These are phyloP conservation scores for Phataginus tricuspis DNA, from an alignment of 2,797 vertebrate genomes.

Conservation along the genomic window DNA sequence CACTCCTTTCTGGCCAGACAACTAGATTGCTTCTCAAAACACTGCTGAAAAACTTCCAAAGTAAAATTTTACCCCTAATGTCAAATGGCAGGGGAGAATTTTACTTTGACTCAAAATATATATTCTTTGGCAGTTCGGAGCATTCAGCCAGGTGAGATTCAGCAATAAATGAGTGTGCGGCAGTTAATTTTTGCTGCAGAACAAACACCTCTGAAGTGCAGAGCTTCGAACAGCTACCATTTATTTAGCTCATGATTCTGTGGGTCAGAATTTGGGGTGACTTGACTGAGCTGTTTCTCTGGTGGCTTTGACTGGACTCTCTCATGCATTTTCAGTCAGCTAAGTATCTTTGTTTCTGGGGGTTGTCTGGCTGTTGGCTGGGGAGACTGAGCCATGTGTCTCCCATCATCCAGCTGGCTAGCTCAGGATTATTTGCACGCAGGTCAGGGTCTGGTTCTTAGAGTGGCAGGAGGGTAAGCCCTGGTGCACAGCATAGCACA, in stretches of 20 bases:
- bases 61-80: neutral
- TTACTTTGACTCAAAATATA: neutral
- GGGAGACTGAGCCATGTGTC: accelerated
- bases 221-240: neutral
- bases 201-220: neutral
- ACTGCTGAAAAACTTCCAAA: neutral
- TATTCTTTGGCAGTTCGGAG: neutral
- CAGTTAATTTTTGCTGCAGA: neutral
- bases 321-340: neutral
- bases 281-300: neutral
- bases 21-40: neutral
- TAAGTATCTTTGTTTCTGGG: neutral
- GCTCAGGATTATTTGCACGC: neutral
- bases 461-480: neutral
- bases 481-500: accelerated
- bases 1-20: neutral
- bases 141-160: neutral
- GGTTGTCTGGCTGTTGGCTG: neutral
- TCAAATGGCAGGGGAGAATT: neutral
- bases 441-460: neutral
- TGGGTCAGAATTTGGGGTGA: neutral
- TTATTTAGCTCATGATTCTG: neutral
- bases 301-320: too few relatives aligned
- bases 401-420: too few relatives aligned
- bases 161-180: neutral